A percentile compares a stretch with the other conserved stretches of the same genome.
phyloP scores from a whole-genome alignment of 1,140 invertebrate genomes.

The Antheraea pernyi region DNA sequence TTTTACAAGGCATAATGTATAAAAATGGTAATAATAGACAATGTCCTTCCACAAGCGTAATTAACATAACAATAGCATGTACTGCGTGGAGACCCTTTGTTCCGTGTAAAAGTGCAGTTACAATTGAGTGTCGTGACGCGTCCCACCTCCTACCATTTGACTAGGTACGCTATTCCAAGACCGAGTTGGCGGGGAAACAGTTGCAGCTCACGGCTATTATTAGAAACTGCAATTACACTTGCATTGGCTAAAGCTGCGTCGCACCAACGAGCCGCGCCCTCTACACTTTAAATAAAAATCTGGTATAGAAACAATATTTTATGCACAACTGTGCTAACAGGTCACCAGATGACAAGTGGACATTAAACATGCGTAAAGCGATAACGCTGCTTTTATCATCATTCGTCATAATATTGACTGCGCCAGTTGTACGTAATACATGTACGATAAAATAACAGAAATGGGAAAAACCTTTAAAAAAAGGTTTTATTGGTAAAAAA shows the following conservation, averaged over 20 bases:
- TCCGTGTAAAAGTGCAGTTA: slow-evolving; percentile 10
- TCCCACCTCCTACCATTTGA: slow-evolving; percentile 24
- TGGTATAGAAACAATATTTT: neutral
- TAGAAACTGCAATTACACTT: slow-evolving; percentile 21
- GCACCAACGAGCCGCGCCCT: neutral
- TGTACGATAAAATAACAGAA: too few species aligned
- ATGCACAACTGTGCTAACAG: slow-evolving; percentile 12
- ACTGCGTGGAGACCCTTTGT: slow-evolving; percentile 1
- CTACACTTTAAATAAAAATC: neutral
- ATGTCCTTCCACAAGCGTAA: slow-evolving; percentile 4
- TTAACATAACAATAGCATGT: neutral
- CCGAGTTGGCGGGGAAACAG: slow-evolving; percentile 32
- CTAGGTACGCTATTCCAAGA: slow-evolving; percentile 46
- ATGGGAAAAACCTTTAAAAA: neutral
- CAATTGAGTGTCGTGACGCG: slow-evolving; percentile 7
- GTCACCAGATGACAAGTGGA: slow-evolving; percentile 9
- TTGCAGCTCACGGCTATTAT: slow-evolving; percentile 27
- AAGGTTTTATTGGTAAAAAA: too few species aligned
- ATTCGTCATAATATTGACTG: slow-evolving; percentile 4
- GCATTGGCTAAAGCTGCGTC: neutral
- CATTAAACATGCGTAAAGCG: slow-evolving; percentile 14
- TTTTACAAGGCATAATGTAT: neutral
- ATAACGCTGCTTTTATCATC: slow-evolving; percentile 1
- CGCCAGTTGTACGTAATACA: neutral
- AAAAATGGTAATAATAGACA: neutral